Conservation (phyloP, 2,888 invertebrate genomes). For the Drosophila fungiperda region DNA sequence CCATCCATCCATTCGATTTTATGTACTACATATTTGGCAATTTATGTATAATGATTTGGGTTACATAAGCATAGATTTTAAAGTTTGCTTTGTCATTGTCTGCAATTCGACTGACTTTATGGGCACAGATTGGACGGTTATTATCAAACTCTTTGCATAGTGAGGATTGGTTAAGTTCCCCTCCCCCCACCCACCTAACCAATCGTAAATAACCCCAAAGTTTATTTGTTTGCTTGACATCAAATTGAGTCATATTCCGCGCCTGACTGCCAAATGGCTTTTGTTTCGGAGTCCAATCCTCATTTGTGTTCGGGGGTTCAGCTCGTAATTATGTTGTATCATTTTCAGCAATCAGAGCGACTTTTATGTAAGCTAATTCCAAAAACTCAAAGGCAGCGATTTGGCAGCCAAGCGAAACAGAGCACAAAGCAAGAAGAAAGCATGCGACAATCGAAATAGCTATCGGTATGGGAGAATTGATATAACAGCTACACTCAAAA, state of each 20-base stretch:
- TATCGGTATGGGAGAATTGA: conserved; percentile 6
- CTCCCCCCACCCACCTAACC: not conserved
- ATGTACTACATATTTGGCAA: conserved; percentile 8
- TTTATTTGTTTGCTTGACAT: conserved; percentile 60
- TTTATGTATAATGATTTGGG: conserved; percentile 38
- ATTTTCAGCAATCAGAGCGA: conserved; percentile 65
- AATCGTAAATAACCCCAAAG: conserved; percentile 5
- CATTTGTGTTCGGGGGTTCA: conserved; percentile 30
- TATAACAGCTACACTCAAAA: conserved; percentile 1
- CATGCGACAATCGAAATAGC: conserved; percentile 5
- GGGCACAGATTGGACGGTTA: conserved; percentile 38
- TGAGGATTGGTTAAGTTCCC: not conserved
- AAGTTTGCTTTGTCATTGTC: conserved; percentile 54
- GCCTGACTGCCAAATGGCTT: conserved; percentile 4
- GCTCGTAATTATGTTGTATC: conserved; percentile 73
- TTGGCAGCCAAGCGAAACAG: conserved; percentile 60
- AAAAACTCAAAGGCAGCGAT: conserved; percentile 40
- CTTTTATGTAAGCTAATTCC: conserved; percentile 65
- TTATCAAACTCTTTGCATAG: conserved; percentile 18
- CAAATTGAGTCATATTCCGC: conserved; percentile 36
- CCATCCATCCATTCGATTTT: conserved; percentile 1
- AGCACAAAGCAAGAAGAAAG: conserved; percentile 50
- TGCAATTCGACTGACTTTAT: conserved; percentile 45
- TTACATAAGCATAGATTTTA: conserved; percentile 54
- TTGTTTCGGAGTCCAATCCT: conserved; percentile 37